Conservation (phyloP, 2,797 vertebrate genomes). For the Anabas testudineus region DNA sequence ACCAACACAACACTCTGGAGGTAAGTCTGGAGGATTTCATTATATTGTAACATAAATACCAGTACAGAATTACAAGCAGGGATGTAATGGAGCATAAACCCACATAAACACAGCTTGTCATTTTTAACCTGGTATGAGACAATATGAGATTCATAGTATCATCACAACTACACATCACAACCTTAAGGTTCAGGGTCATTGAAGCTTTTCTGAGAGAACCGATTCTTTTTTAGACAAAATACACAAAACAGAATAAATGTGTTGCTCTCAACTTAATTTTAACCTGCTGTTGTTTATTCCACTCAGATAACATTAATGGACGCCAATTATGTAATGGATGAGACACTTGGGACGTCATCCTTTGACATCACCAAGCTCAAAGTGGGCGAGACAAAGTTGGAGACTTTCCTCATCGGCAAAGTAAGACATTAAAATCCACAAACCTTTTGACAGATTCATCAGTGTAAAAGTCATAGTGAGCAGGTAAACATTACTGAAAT, state of each 20-base stretch:
- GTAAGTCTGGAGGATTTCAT: conserved; percentile 75
- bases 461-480: not conserved
- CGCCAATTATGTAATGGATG: conserved; percentile 98
- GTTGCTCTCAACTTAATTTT: not conserved
- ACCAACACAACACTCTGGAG: conserved; percentile 93
- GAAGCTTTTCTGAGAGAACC: not conserved
- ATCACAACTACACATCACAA: not conserved
- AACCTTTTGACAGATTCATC: not conserved
- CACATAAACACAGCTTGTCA: conserved; percentile 1
- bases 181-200: not conserved
- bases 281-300: conserved; percentile 40
- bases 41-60: not conserved
- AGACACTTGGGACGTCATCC: conserved; percentile 90
- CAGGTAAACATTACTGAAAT: not conserved
- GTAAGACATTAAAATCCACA: conserved; percentile 78
- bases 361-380: conserved; percentile 88
- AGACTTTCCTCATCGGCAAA: conserved; percentile 90
- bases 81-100: conserved; percentile 9
- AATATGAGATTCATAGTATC: not conserved
- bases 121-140: conserved; percentile 2
- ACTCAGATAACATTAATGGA: conserved; percentile 96
- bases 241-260: not conserved
- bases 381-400: conserved; percentile 87
- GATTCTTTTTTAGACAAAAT: no score
- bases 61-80: not conserved